These are phyloP conservation scores for Andrena trimmerana DNA, from an alignment of 2,888 invertebrate genomes.

Conservation along the genomic window DNA sequence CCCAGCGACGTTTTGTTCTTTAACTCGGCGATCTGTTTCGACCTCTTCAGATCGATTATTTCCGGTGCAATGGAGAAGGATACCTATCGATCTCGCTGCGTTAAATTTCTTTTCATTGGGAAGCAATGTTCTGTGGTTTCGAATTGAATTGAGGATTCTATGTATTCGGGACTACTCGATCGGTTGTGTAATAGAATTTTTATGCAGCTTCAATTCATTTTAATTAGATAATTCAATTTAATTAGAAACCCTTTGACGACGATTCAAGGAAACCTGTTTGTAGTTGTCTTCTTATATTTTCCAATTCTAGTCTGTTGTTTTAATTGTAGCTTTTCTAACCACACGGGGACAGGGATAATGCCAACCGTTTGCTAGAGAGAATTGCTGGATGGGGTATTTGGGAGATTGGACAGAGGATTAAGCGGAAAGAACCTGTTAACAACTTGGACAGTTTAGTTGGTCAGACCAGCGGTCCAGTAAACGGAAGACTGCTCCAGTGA, in stretches of 20 bases:
- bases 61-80: neutral
- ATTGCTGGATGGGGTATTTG: too few species aligned
- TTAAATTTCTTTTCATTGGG: neutral
- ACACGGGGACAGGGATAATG: neutral
- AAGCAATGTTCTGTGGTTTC: neutral
- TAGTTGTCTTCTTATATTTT: too few species aligned
- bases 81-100: neutral
- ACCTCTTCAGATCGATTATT: neutral
- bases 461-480: too few species aligned
- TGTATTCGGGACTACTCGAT: neutral
- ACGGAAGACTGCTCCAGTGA: too few species aligned
- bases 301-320: too few species aligned
- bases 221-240: neutral
- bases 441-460: constrained; percentile 13
- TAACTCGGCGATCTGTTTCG: neutral
- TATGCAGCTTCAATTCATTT: neutral
- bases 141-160: neutral
- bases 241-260: constrained; percentile 9
- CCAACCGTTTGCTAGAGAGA: neutral
- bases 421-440: neutral
- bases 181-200: neutral
- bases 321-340: neutral
- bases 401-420: too few species aligned
- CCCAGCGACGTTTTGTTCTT: constrained; percentile 43
- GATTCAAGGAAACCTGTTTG: neutral